phyloP scores from a whole-genome alignment of 2,113 vertebrate species.

The Tautogolabrus adspersus region DNA sequence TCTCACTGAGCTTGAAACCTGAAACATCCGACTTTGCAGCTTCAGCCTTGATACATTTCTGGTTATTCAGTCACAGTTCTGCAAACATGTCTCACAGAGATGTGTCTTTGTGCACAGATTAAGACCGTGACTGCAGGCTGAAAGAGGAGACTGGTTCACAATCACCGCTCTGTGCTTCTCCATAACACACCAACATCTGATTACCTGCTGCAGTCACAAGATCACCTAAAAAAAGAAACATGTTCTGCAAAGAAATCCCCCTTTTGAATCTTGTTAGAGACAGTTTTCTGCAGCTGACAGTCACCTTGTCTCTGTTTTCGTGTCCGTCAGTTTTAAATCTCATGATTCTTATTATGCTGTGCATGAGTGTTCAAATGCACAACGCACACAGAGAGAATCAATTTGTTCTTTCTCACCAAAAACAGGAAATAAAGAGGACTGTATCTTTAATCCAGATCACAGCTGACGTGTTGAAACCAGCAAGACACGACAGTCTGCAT shows the following conservation, averaged over 20 bases:
- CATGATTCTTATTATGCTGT: background rate
- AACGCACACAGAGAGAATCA: background rate
- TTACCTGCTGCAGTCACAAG: conserved; percentile 46
- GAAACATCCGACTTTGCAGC: rapidly evolving
- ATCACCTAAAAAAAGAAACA: conserved; percentile 16
- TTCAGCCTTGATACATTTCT: rapidly evolving
- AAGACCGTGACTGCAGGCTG: background rate
- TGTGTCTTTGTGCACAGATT: background rate
- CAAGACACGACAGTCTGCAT: too few relatives aligned
- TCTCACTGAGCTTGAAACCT: background rate
- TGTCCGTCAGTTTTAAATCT: background rate
- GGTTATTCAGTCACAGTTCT: background rate
- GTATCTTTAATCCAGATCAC: conserved; percentile 5
- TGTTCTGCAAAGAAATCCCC: background rate
- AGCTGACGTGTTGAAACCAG: too few relatives aligned
- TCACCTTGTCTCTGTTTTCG: background rate
- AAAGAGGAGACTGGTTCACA: conserved; percentile 21
- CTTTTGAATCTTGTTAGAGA: background rate
- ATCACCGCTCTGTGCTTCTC: background rate
- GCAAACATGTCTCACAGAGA: conserved; percentile 4
- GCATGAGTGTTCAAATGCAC: background rate
- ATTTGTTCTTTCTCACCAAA: background rate
- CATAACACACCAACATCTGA: background rate
- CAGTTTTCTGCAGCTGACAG: background rate
- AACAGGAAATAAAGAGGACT: background rate